phyloP scores from a whole-genome alignment of 1,140 invertebrate genomes.

The Trichonephila inaurata region DNA sequence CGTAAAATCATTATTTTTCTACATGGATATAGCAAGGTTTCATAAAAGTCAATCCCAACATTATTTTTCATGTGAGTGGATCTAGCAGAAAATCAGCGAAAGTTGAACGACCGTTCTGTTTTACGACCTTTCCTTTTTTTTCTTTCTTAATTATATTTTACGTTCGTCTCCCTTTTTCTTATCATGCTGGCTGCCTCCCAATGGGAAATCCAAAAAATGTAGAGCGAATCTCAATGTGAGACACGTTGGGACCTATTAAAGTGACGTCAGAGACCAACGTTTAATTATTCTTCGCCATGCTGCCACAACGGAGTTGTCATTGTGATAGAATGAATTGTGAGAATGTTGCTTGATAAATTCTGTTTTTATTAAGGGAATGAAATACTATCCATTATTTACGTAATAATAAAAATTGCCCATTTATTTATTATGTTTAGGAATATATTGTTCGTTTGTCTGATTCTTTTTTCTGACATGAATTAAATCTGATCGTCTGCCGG shows the following conservation, averaged over 20 bases:
- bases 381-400: background rate
- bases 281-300: background rate
- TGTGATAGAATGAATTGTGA: background rate
- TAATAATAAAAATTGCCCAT: no score
- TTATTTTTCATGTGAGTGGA: background rate
- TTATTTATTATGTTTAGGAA: no score
- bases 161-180: background rate
- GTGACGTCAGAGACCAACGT: background rate
- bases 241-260: background rate
- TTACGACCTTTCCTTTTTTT: background rate
- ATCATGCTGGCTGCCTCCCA: conserved; percentile 1
- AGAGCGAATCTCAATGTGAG: background rate
- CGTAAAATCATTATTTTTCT: no score
- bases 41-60: no score
- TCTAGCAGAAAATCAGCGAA: background rate
- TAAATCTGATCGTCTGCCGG: no score
- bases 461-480: no score
- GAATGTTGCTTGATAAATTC: background rate
- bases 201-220: conserved; percentile 20
- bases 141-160: conserved; percentile 7
- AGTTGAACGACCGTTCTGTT: background rate
- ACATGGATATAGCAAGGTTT: no score
- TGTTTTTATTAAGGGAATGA: background rate
- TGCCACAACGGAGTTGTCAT: background rate
- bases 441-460: no score